Percentiles rank a stretch among this genome's conserved stretches.
These are phyloP conservation scores for Copidosoma floridanum DNA, from an alignment of 1,140 invertebrate species.

Conservation along the genomic window DNA sequence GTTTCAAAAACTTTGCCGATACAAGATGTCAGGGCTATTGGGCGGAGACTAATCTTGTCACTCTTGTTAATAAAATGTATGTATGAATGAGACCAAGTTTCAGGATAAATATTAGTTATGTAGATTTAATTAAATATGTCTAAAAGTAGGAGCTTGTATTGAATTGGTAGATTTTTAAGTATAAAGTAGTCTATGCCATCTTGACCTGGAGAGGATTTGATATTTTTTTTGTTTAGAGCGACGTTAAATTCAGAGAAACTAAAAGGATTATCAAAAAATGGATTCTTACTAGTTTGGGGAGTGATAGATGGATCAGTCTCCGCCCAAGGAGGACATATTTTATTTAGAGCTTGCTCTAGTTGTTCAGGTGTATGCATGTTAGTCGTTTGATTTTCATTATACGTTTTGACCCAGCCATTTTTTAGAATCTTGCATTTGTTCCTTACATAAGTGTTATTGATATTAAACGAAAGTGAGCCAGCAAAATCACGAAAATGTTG, in stretches of 20 bases:
- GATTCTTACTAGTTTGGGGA: neutral
- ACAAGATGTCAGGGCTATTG: constrained; percentile 26
- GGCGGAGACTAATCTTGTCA: constrained; percentile 14
- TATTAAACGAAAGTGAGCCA: neutral
- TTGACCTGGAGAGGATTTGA: neutral
- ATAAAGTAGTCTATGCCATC: neutral
- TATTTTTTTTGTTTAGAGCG: neutral
- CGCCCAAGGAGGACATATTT: constrained; percentile 3
- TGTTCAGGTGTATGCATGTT: neutral
- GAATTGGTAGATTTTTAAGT: neutral
- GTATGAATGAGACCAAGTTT: constrained; percentile 13
- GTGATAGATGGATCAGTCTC: neutral
- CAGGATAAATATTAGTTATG: constrained; percentile 1
- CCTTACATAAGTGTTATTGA: neutral
- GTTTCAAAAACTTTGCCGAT: constrained; percentile 17
- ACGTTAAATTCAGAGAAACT: constrained; percentile 6
- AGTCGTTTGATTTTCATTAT: neutral
- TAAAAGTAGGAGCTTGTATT: constrained; percentile 1
- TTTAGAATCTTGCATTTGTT: neutral
- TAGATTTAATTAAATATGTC: constrained; percentile 20
- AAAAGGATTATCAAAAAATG: neutral
- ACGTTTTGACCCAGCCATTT: constrained; percentile 4
- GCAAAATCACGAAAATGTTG: neutral
- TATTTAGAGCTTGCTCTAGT: neutral
- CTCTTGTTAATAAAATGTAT: constrained; percentile 21